Evolutionary conservation across 2,888 invertebrate species (phyloP), one percentile per base, ranked within the genome.

Genomic region (Sminthurinus aureus): DNA sequence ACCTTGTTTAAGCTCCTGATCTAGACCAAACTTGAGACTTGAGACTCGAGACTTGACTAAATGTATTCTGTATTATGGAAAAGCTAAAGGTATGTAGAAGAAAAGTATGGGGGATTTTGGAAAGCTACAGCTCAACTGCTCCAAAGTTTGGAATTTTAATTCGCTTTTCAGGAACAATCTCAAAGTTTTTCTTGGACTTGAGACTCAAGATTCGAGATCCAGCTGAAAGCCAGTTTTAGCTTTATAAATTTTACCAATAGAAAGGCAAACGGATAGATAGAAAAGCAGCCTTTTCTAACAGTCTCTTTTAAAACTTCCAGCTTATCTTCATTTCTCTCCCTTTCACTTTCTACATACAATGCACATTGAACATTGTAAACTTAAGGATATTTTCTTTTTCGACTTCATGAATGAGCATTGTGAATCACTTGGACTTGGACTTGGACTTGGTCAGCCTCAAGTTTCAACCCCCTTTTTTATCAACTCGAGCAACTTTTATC

Each of bases 131-230:
- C 58, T 82, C 82, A 82, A 79, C 75, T 79, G 66, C 69, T 74
- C 52, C 64, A 82, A 82, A 84, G 82, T 84, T 84, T 82, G 84
- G 82, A 84, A 82, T 84, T 82, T 84, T 84, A 84, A 84, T 84
- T 84, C 78, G 81, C 73, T 73, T 73, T n/a, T 52, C 64, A 4
- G 24, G 13, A 13, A 58, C 69, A 67, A 8, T 74, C 80, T 51
- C 71, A 58, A 80, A 80, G 51, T 69, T 80, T 80, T 51, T 52
- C 38, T 26, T 38, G 18, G 26, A 24, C n/a, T 58, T 58, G 15
- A 58, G 58, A 13, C 58, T 58, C 9, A 9, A 18, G 15, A 2
- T 11, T 58, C 58, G 2, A 58, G 13, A 2, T 18, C 58, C 58
- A 58, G 58, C 58, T 58, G 13, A 38, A 38, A 38, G n/a, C n/a